phyloP scores from a whole-genome alignment of 2,113 vertebrate genomes.

The Callipepla squamata region DNA sequence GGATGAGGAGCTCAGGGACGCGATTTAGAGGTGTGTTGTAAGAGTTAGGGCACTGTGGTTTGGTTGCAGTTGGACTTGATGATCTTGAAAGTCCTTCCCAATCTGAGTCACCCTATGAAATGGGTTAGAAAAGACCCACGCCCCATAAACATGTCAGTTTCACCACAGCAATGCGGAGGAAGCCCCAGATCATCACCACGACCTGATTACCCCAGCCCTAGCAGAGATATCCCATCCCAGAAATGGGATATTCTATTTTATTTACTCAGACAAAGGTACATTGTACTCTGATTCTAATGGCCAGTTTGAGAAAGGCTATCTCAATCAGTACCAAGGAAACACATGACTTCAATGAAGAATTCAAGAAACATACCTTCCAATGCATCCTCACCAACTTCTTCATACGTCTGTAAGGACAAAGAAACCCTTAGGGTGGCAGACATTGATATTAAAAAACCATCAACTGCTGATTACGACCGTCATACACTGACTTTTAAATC shows the following conservation, averaged over 20 bases:
- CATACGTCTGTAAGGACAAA: conserved; percentile 80
- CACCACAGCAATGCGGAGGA: neutral
- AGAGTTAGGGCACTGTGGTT: too few relatives aligned
- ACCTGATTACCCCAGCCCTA: neutral
- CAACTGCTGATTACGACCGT: neutral
- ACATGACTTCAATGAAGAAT: neutral
- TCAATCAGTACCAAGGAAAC: neutral
- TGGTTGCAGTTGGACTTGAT: too few relatives aligned
- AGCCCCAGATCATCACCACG: neutral
- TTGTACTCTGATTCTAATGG: neutral
- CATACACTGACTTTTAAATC: neutral
- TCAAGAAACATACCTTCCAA: conserved; percentile 84
- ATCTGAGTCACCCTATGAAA: too few relatives aligned
- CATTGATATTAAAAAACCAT: neutral
- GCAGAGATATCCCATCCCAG: neutral
- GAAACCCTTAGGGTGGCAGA: neutral
- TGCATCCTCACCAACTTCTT: conserved; percentile 86
- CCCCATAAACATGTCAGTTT: neutral
- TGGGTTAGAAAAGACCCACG: neutral
- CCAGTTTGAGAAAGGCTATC: neutral
- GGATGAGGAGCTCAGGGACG: too few relatives aligned
- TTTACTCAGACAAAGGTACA: neutral
- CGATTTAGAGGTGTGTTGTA: too few relatives aligned
- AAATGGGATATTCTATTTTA: neutral
- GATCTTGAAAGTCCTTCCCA: too few relatives aligned